Conservation (phyloP, 2,888 invertebrate species). For the Drosophila antonietae region DNA sequence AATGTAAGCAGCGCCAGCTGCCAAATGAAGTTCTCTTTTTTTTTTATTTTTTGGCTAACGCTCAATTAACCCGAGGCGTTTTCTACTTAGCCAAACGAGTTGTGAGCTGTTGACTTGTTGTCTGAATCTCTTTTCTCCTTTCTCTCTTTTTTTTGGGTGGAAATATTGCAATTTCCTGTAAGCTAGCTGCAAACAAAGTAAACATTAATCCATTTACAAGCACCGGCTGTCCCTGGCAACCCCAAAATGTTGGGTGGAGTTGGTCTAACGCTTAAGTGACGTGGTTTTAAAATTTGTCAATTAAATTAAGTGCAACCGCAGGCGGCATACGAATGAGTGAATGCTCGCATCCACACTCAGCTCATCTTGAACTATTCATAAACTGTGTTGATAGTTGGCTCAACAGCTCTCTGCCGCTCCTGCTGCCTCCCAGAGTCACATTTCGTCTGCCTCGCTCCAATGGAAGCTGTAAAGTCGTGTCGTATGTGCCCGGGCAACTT, state of each 20-base stretch:
- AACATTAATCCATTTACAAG: slow-evolving; percentile 81
- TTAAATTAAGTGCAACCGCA: slow-evolving; percentile 85
- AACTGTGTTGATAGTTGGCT: slow-evolving; percentile 72
- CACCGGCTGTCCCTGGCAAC: slow-evolving; percentile 34
- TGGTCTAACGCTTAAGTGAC: slow-evolving; percentile 63
- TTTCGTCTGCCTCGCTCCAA: background rate
- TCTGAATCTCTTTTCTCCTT: slow-evolving; percentile 52
- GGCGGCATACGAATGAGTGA: slow-evolving; percentile 78
- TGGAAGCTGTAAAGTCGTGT: slow-evolving; percentile 50
- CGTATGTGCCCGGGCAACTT: slow-evolving; percentile 75
- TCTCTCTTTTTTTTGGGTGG: slow-evolving; percentile 66
- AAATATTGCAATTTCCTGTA: slow-evolving; percentile 81
- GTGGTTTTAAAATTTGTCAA: slow-evolving; percentile 83
- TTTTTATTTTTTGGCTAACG: slow-evolving; percentile 37
- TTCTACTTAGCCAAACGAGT: slow-evolving; percentile 73
- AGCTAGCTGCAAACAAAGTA: slow-evolving; percentile 76
- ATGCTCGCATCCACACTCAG: slow-evolving; percentile 20
- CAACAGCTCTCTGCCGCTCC: slow-evolving; percentile 4
- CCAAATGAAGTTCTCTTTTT: slow-evolving; percentile 15
- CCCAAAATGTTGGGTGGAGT: slow-evolving; percentile 13
- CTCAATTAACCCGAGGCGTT: slow-evolving; percentile 78
- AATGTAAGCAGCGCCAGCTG: slow-evolving; percentile 31
- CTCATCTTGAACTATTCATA: slow-evolving; percentile 75
- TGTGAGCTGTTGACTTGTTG: slow-evolving; percentile 75
- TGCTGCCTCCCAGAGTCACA: background rate